Base-by-base conservation (phyloP, 2,888 invertebrate genomes). In the Hanleya hanleyi region DNA sequence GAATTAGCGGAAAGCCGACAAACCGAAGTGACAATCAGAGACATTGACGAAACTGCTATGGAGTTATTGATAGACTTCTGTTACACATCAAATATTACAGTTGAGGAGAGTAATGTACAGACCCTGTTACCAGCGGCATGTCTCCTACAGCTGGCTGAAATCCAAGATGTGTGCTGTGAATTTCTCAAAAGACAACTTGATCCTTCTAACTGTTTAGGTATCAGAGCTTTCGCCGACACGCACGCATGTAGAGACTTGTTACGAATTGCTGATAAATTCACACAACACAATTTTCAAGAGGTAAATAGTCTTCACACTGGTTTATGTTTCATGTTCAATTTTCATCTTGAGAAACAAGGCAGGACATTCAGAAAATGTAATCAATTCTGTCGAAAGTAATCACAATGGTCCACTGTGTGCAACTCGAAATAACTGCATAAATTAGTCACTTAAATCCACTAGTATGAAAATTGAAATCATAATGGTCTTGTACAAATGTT, bases 61-160 rank as follows among this genome's bases (percentile, higher is more conserved):
- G 98, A 98, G 91, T 93, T 89, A 26, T 77, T 91, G 51, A 88
- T 90, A 83, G 98, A 99, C 91, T 99, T 99, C 92, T 99, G 98
- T 91, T 99, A 99, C 91, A 97, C 98, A 12, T 98, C 98, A 26
- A 96, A 97, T 90, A 97, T 99, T 72, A 95, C 96, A 71, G 97
- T 99, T 51, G 98, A 99, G 91, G 99, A 99, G 92, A 95, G 96
- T 71, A 99, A 99, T 91, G 99, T 99, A 26, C 99, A 99, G 92
- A 98, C 97, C 69, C 92, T 99, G 69, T 93, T 99, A 66, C 99
- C 99, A 22, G 99, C 99, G 29, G 92, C 92, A 1, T 91, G 98
- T 96, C 92, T 99, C 69, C 93, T 99, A 33, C 99, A 99, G 91
- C 93, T 99, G 81, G 95, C 96, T 33, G 98, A 99, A 93, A 98